phyloP scores from a whole-genome alignment of 2,113 vertebrate genomes.

The Rana temporaria region DNA sequence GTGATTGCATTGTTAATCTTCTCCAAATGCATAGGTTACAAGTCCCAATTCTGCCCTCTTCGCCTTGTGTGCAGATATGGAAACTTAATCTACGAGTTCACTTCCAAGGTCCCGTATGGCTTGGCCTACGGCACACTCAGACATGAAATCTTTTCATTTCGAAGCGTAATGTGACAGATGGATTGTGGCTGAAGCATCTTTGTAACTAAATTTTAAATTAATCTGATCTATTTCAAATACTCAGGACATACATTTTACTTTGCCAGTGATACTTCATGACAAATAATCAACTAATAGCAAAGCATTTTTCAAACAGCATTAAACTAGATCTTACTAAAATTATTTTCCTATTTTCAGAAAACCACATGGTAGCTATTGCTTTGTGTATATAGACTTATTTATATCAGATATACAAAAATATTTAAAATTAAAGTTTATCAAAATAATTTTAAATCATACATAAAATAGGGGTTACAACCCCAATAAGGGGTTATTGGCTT shows the following conservation, averaged over 20 bases:
- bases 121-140: not conserved
- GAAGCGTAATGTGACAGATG: not conserved
- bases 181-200: not conserved
- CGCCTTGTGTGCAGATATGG: not conserved
- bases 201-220: not conserved
- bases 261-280: not conserved
- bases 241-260: not conserved
- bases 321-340: too few species aligned
- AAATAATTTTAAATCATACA: too few species aligned
- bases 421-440: too few species aligned
- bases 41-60: conserved; percentile 19
- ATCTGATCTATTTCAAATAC: not conserved
- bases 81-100: conserved; percentile 33
- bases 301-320: too few species aligned
- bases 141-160: not conserved
- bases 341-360: too few species aligned
- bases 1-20: conserved; percentile 45
- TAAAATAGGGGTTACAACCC: too few species aligned
- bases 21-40: conserved; percentile 53
- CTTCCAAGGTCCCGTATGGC: conserved; percentile 4
- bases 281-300: too few species aligned
- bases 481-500: too few species aligned
- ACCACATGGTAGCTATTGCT: too few species aligned
- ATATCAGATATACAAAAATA: too few species aligned
- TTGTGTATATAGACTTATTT: too few species aligned